Percentiles rank a stretch among this genome's conserved stretches.
Evolutionary conservation across 2,888 invertebrate genomes (phyloP).

Genomic region (Poecilobothrus nobilitatus): DNA sequence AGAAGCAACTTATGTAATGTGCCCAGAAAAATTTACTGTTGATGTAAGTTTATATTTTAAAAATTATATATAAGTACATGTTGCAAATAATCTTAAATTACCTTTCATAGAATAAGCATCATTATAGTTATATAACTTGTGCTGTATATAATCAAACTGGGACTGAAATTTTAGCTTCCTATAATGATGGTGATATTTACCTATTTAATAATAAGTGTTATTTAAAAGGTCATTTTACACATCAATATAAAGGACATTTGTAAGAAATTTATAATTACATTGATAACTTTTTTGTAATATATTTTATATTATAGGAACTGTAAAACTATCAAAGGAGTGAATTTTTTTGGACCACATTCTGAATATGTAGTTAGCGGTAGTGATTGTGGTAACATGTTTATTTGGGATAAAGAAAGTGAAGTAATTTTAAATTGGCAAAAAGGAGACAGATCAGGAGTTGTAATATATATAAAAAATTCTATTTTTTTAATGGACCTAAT

Average conservation of each 20-base stretch:
- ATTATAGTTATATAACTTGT: conserved; percentile 66
- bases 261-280: conserved; percentile 25
- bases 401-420: conserved; percentile 86
- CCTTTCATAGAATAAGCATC: conserved; percentile 26
- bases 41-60: conserved; percentile 26
- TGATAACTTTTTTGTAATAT: not conserved
- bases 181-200: conserved; percentile 89
- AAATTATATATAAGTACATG: not conserved
- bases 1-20: conserved; percentile 52
- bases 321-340: conserved; percentile 80
- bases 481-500: conserved; percentile 15
- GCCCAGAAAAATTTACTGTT: conserved; percentile 45
- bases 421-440: conserved; percentile 81
- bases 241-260: conserved; percentile 57
- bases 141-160: conserved; percentile 88
- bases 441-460: conserved; percentile 76
- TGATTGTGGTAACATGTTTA: conserved; percentile 78
- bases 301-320: conserved; percentile 47
- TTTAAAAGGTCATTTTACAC: conserved; percentile 43
- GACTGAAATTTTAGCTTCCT: conserved; percentile 83
- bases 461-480: conserved; percentile 35
- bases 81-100: no score
- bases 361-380: conserved; percentile 90
- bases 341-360: conserved; percentile 85
- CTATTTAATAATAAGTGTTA: conserved; percentile 63